phyloP scores from a whole-genome alignment of 2,797 vertebrate genomes.

The Muscicapa striata region DNA sequence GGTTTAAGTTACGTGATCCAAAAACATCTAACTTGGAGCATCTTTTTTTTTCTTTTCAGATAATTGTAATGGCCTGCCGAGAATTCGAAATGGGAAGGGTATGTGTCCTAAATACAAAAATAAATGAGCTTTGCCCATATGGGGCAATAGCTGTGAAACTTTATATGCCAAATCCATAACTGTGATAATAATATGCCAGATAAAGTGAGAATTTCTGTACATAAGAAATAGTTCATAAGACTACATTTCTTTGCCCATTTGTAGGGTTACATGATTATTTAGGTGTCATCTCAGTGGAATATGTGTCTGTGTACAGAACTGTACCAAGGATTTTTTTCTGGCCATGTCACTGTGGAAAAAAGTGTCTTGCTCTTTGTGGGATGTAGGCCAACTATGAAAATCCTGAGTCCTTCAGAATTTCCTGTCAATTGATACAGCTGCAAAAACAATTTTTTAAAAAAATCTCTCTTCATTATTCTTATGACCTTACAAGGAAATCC shows the following conservation, averaged over 20 bases:
- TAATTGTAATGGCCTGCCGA: slow-evolving; percentile 97
- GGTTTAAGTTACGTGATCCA: background rate
- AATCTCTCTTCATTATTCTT: background rate
- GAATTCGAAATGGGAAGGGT: slow-evolving; percentile 99
- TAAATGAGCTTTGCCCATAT: background rate
- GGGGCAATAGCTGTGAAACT: background rate
- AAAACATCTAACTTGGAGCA: background rate
- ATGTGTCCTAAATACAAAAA: slow-evolving; percentile 66
- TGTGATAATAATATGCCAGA: background rate
- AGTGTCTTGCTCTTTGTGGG: background rate
- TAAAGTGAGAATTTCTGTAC: background rate
- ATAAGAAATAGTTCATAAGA: background rate
- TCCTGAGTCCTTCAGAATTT: background rate
- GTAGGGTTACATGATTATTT: background rate
- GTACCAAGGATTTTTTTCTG: background rate
- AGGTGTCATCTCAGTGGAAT: background rate
- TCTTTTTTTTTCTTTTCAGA: slow-evolving; percentile 74
- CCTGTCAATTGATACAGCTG: slow-evolving; percentile 11
- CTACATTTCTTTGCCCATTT: background rate
- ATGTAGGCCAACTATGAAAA: background rate
- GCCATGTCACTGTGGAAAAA: background rate
- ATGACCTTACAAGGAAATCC: background rate
- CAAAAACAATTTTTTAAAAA: background rate
- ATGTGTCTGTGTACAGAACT: background rate
- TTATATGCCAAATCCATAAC: rapidly evolving